Evolutionary conservation across 2,797 vertebrate genomes (phyloP).

Genomic region (Tolypeutes matacus): DNA sequence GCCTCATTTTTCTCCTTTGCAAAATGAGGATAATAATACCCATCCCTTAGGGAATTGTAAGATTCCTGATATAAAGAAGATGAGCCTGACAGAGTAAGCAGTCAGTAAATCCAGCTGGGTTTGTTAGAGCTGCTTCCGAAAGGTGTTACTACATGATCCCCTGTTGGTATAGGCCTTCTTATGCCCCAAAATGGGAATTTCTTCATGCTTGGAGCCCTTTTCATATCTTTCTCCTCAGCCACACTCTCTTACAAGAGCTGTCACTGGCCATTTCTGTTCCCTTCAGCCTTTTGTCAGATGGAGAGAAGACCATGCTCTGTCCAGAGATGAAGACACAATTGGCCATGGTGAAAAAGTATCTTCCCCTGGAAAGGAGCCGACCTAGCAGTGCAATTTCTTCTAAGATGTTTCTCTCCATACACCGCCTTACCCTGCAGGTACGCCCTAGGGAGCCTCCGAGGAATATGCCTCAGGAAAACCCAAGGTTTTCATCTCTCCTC

Average conservation of each 20-base stretch:
- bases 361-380: conserved; percentile 27
- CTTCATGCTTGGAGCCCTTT: not conserved
- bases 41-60: not conserved
- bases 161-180: not conserved
- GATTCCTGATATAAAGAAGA: not conserved
- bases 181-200: not conserved
- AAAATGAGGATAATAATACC: not conserved
- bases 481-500: not conserved
- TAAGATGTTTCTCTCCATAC: conserved; percentile 70
- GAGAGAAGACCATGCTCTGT: not conserved
- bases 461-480: not conserved
- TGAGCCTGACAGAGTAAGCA: not conserved
- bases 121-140: not conserved
- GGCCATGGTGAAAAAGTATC: conserved; percentile 63
- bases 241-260: not conserved
- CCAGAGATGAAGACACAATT: conserved; percentile 46
- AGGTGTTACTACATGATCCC: not conserved
- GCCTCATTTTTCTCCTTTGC: conserved; percentile 23
- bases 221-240: not conserved
- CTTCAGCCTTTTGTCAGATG: conserved; percentile 68
- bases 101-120: not conserved
- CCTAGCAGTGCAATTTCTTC: conserved; percentile 38
- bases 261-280: not conserved
- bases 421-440: conserved; percentile 77
- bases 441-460: not conserved